These are phyloP conservation scores for Arctocebus calabarensis DNA, from an alignment of 2,797 vertebrate genomes.

Conservation along the genomic window DNA sequence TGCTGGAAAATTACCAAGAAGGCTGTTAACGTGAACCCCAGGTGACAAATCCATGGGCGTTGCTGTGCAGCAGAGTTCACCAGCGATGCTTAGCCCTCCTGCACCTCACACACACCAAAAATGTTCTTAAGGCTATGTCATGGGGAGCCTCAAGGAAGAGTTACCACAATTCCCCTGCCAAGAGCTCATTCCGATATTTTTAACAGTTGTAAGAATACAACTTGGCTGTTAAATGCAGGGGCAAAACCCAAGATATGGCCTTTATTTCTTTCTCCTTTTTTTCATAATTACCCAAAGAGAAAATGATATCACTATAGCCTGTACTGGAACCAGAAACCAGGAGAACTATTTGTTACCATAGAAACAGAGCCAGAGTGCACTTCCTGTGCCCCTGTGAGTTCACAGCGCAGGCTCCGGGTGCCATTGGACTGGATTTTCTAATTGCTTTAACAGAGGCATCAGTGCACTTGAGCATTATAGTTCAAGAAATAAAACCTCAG, in stretches of 20 bases:
- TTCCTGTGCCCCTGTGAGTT: slow-evolving; percentile 38
- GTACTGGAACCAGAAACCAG: slow-evolving; percentile 20
- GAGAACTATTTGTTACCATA: slow-evolving; percentile 51
- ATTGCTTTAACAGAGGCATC: slow-evolving; percentile 33
- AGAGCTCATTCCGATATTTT: slow-evolving; percentile 45
- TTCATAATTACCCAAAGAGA: slow-evolving; percentile 32
- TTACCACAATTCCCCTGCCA: not conserved
- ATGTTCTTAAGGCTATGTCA: not conserved
- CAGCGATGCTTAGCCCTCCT: too few relatives aligned
- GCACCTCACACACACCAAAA: not conserved
- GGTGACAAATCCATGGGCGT: not conserved
- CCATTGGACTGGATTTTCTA: slow-evolving; percentile 40
- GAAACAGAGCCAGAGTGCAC: slow-evolving; percentile 31
- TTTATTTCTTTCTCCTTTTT: slow-evolving; percentile 17
- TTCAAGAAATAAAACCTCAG: slow-evolving; percentile 43
- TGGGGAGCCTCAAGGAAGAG: not conserved
- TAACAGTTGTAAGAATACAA: slow-evolving; percentile 29
- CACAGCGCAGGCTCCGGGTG: not conserved
- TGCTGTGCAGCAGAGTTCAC: too few relatives aligned
- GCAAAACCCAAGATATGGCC: not conserved
- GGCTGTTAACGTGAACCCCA: not conserved
- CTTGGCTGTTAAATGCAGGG: slow-evolving; percentile 21
- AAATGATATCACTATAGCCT: slow-evolving; percentile 40
- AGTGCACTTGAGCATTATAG: not conserved
- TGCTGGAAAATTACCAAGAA: slow-evolving; percentile 22